Evolutionary conservation across 2,113 vertebrate species (phyloP).

Genomic region (Rhodinocichla rosea): DNA sequence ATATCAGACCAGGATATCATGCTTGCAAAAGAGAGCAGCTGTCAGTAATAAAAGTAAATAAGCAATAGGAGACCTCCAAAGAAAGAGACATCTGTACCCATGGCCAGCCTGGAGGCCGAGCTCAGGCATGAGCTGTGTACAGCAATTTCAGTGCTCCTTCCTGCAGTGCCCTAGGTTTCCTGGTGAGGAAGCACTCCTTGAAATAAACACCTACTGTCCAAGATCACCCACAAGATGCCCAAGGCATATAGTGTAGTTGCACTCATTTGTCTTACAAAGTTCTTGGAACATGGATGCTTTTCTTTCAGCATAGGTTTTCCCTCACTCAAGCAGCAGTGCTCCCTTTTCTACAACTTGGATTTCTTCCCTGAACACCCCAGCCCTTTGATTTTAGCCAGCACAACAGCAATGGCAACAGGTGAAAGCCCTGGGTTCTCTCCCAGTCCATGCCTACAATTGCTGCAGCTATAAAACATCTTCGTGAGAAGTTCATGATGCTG

Average conservation of each 20-base stretch:
- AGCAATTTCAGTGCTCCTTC: neutral
- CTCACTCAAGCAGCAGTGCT: neutral
- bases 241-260: neutral
- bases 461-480: neutral
- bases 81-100: neutral
- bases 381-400: neutral
- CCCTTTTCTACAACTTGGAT: neutral
- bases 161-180: neutral
- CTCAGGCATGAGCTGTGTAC: neutral
- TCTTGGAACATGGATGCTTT: neutral
- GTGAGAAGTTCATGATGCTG: neutral
- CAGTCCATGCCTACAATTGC: neutral
- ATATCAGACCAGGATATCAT: neutral
- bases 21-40: constrained; percentile 8
- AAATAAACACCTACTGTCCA: neutral
- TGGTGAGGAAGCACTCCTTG: neutral
- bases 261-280: neutral
- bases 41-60: neutral
- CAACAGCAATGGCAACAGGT: neutral
- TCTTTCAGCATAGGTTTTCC: neutral
- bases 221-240: neutral
- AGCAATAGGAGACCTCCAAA: neutral
- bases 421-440: neutral
- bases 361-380: neutral
- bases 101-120: neutral